phyloP scores from a whole-genome alignment of 1,140 invertebrate species.

The Hyles vespertilio region DNA sequence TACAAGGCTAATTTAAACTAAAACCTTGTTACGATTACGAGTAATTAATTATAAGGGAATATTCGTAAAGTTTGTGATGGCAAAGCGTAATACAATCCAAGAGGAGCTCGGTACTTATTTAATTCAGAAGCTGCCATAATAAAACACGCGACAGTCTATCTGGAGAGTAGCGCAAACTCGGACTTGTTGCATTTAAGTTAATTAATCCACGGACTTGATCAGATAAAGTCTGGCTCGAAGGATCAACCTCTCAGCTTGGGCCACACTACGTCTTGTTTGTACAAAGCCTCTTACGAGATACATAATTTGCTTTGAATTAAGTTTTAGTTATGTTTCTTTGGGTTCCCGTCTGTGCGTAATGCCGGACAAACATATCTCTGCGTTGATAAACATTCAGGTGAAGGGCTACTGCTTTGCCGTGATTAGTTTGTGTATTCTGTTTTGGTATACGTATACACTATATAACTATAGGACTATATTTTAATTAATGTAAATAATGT shows the following conservation, averaged over 20 bases:
- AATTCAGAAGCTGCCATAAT: conserved; percentile 62
- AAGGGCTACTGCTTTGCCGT: no score
- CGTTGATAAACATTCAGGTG: no score
- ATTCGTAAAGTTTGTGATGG: conserved; percentile 4
- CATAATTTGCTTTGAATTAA: conserved; percentile 10
- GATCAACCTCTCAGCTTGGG: conserved; percentile 30
- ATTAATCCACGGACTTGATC: conserved; percentile 64
- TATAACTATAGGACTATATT: no score
- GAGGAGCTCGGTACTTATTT: conserved; percentile 47
- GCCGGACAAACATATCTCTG: no score
- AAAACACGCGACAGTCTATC: conserved; percentile 61
- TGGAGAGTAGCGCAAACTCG: conserved; percentile 63
- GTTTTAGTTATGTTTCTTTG: conserved; percentile 8
- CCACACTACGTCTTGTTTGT: conserved; percentile 13
- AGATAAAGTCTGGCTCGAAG: conserved; percentile 52
- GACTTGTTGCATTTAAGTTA: conserved; percentile 73
- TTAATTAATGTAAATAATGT: no score
- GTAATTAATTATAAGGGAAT: not conserved
- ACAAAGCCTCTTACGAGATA: conserved; percentile 13
- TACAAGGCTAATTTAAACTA: not conserved
- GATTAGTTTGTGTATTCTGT: no score
- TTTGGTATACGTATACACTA: no score
- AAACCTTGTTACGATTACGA: not conserved
- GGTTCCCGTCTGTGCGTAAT: not conserved
- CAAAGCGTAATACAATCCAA: conserved; percentile 30